Conservation (phyloP, 2,888 invertebrate species). For the Campoletis raptor region DNA sequence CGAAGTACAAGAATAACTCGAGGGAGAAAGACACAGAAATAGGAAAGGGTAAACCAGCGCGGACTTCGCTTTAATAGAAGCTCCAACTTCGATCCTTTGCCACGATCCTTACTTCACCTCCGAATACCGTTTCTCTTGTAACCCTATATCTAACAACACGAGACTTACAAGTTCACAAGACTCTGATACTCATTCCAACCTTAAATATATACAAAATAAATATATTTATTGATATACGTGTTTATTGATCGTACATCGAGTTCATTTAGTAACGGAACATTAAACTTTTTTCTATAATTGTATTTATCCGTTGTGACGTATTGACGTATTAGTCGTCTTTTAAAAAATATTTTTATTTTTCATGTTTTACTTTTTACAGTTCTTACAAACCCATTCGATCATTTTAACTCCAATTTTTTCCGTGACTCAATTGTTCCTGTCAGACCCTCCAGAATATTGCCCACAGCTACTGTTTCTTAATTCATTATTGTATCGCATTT, state of each 20-base stretch:
- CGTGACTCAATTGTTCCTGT: too few relatives aligned
- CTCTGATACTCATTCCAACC: slow-evolving; percentile 19
- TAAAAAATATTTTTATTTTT: too few relatives aligned
- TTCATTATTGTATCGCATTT: too few relatives aligned
- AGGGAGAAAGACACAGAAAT: not conserved
- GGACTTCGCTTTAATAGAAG: slow-evolving; percentile 25
- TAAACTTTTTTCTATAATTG: not conserved
- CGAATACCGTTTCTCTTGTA: slow-evolving; percentile 57
- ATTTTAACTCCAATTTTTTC: too few relatives aligned
- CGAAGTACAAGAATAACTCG: slow-evolving; percentile 14
- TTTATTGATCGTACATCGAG: not conserved
- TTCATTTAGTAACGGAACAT: not conserved
- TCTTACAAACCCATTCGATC: too few relatives aligned
- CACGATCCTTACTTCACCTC: slow-evolving; percentile 54
- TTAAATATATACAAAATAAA: not conserved
- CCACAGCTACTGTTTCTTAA: too few relatives aligned
- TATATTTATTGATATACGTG: not conserved
- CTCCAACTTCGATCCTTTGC: slow-evolving; percentile 49
- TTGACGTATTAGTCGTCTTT: not conserved
- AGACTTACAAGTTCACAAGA: slow-evolving; percentile 49
- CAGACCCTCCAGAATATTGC: too few relatives aligned
- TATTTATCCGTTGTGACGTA: not conserved
- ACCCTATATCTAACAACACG: slow-evolving; percentile 46
- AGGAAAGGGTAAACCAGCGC: not conserved
- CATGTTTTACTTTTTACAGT: too few relatives aligned